Base-by-base conservation (phyloP, 2,888 invertebrate genomes). In the Drosophila falleni region DNA sequence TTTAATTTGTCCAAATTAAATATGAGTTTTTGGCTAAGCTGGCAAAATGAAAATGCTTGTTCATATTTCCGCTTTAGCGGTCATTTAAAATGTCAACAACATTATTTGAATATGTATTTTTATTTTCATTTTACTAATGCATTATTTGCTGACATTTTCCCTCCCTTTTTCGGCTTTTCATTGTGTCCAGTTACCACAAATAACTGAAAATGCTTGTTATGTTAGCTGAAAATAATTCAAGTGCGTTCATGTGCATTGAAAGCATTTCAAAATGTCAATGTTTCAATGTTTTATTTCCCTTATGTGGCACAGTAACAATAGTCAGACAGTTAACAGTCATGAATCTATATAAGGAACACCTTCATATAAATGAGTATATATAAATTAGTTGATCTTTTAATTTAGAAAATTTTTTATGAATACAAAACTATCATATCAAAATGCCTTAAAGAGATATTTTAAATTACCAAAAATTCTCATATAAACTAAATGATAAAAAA, bases 191-290 rank as follows among this genome's bases (percentile, higher is more conserved):
- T 35, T 19, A 10, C 55, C 31, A 11, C 61, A 72, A 51, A 35
- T 54, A 42, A 19, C 49, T 42, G 42, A 47, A 47, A 8, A 44
- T 50, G 47, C 42, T 42, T 41, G 39, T 31, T 65, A 35, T 56
- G 62, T 71, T 76, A 62, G 70, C 63, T 67, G 46, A 44, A 64
- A 71, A 79, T 79, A 71, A 80, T 80, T 75, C 56, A 68, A 65
- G 76, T 53, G 66, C 73, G 39, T 44, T 67, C 70, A 71, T 84
- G 85, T 65, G 72, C 62, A 85, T 69, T 71, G 74, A 85, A 78
- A 76, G 76, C 82, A 73, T 81, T 76, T 67, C 65, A 66, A 88
- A 83, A 80, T 88, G 89, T 86, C 87, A 83, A 86, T 80, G 65
- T 31, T 53, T 72, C 64, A 79, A 79, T 71, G 63, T 69, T 74